Evolutionary conservation across 2,888 invertebrate genomes (phyloP).

Genomic region (Drosophila rellima): DNA sequence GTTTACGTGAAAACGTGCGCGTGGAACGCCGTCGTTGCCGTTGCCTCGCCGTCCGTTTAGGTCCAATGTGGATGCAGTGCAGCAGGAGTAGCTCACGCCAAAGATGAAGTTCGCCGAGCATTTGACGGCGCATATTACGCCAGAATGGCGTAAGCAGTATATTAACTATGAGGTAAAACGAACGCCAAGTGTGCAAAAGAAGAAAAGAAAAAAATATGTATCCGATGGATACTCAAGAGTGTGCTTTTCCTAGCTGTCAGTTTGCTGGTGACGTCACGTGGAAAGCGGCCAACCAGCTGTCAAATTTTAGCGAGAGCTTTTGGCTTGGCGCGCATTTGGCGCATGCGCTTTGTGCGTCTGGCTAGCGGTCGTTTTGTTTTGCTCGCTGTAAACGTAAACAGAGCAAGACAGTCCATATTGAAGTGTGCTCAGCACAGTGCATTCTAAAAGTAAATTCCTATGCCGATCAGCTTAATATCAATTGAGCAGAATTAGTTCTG

Average conservation of each 20-base stretch:
- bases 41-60: conserved; percentile 25
- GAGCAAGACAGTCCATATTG: background rate
- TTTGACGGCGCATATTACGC: conserved; percentile 94
- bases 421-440: background rate
- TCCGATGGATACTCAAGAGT: conserved; percentile 36
- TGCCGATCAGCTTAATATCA: background rate
- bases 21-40: conserved; percentile 47
- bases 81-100: conserved; percentile 42
- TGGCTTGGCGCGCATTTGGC: conserved; percentile 29
- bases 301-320: conserved; percentile 65
- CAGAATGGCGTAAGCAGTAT: conserved; percentile 96
- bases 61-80: conserved; percentile 68
- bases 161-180: conserved; percentile 90
- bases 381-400: conserved; percentile 68
- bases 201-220: conserved; percentile 69
- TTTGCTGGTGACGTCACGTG: conserved; percentile 67
- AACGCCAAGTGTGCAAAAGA: conserved; percentile 14
- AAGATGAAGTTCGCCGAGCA: conserved; percentile 96
- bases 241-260: conserved; percentile 73
- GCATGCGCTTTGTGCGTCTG: conserved; percentile 59
- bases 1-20: conserved; percentile 79
- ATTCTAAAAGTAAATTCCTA: background rate
- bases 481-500: background rate
- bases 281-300: conserved; percentile 63
- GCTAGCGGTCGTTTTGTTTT: conserved; percentile 56